Base-by-base conservation (phyloP, 1,140 invertebrate genomes). In the Brachionus paranguensis region DNA sequence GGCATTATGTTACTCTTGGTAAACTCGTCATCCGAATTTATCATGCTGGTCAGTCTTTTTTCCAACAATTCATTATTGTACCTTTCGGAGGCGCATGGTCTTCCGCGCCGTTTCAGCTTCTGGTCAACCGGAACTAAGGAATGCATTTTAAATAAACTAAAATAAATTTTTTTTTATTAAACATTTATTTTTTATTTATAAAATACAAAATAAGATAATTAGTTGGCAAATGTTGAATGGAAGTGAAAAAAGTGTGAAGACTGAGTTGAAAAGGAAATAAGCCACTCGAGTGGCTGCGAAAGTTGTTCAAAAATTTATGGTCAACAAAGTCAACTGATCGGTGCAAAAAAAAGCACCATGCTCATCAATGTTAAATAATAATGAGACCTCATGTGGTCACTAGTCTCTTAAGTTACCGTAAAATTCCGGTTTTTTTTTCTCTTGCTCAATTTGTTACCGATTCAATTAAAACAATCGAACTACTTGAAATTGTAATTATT, bases 1-100 rank as follows among this genome's bases (percentile, higher is more conserved):
- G 78, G 78, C 64, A 81, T 60, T 68, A 81, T 68, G 27, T 81
- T 81, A 27, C 29, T 41, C 17, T 81, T 81, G 53, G 78, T 68
- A 68, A 81, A 81, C 24, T 81, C 78, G 20, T 81, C 78, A 4
- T 81, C 43, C 29, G 78, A 81, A 47, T 81, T 81, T 12, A 81
- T 81, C 20, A 81, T 37, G 45, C 64, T 81, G 4, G 50, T 81
- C 17, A 81, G 37, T 14, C 60, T 81, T n/a, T 68, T 53, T 81
- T 81, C 20, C 17, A 81, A 17, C 27, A 64, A 20, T 64, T 81
- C 53, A 64, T 60, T 81, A 17, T 81, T 81, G 53, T 64, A 81
- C 33, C 78, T 37, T 33, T 81, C 78, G 3, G 43, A 64, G 3
- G 78, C 78, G 33, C 78, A 64, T 65, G 78, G 78, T 47, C 78